A percentile compares a stretch with the other conserved stretches of the same genome.
Conservation (phyloP, 1,140 invertebrate species). For the Pseudoatta argentina region DNA sequence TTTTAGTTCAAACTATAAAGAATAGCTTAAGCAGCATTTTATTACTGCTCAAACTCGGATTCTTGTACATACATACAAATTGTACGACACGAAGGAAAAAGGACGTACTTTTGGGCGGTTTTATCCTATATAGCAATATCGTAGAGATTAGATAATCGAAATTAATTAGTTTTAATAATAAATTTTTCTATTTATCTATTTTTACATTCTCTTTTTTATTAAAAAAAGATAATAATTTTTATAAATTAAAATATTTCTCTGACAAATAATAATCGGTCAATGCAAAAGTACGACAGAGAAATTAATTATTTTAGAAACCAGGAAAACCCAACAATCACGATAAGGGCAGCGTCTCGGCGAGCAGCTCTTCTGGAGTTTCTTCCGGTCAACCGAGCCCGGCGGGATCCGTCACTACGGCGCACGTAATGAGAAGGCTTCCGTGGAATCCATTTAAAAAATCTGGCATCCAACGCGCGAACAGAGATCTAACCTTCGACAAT, state of each 20-base stretch:
- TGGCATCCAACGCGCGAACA: slow-evolving; percentile 86
- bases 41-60: no score
- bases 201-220: background rate
- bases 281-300: slow-evolving; percentile 24
- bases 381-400: slow-evolving; percentile 89
- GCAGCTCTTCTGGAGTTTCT: slow-evolving; percentile 88
- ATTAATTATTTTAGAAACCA: slow-evolving; percentile 81
- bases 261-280: background rate
- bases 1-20: no score
- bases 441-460: slow-evolving; percentile 90
- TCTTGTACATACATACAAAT: no score
- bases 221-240: background rate
- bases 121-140: background rate
- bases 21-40: no score
- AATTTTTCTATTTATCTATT: background rate
- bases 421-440: slow-evolving; percentile 87
- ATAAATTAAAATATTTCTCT: background rate
- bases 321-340: slow-evolving; percentile 82
- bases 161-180: background rate
- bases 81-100: no score
- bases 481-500: slow-evolving; percentile 88
- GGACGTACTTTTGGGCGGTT: no score
- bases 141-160: background rate
- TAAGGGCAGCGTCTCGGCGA: slow-evolving; percentile 88
- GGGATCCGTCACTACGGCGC: slow-evolving; percentile 88